Base-by-base conservation (phyloP, 2,113 vertebrate species). In the Pterocles orientalis region DNA sequence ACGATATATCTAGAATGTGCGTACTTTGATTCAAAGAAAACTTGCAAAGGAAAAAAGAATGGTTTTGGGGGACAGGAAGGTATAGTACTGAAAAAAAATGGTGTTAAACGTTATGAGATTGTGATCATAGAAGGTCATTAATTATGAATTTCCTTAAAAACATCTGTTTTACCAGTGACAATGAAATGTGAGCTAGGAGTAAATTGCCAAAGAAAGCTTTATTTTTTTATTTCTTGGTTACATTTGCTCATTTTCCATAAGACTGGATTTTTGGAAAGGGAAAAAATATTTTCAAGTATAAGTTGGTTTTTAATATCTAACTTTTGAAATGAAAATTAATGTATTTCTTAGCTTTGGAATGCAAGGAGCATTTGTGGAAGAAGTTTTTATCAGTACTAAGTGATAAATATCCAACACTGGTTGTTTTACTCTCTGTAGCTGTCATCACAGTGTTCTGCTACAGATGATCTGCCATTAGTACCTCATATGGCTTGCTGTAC, bases 401-500 rank as follows among this genome's bases (percentile, higher is more conserved):
- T 43, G 51, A 43, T 51, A 69, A 78, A 76, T 79, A n/a, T 1
- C 68, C n/a, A 69, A 19, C 25, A 29, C 20, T 29, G 33, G 10
- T 57, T 93, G 57, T 24, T 93, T 86, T 89, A 62, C 56, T 87
- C 41, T 64, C 8, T 31, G 33, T 91, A 99, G 99, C 96, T 99
- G 43, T 98, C 98, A 3, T 88, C 94, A 41, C 98, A 97, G 58
- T 98, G 98, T 94, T 97, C 92, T 17, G 89, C 98, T 29, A 79
- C 70, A 9, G 97, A 98, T 23, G 88, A 88, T 65, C 93, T 98
- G 7, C 97, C 98, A 4, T 57, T 89, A 3, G 70, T 99, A 3
- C 98, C 99, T 58, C 98, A 99, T 76, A 96, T 99, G 98, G 93
- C 98, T 4, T 97, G 97, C 90, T 99, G 99, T 51, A 98, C 98